Evolutionary conservation across 2,113 vertebrate species (phyloP), one percentile per base, ranked within the genome.

Genomic region (Micronycteris hirsuta): DNA sequence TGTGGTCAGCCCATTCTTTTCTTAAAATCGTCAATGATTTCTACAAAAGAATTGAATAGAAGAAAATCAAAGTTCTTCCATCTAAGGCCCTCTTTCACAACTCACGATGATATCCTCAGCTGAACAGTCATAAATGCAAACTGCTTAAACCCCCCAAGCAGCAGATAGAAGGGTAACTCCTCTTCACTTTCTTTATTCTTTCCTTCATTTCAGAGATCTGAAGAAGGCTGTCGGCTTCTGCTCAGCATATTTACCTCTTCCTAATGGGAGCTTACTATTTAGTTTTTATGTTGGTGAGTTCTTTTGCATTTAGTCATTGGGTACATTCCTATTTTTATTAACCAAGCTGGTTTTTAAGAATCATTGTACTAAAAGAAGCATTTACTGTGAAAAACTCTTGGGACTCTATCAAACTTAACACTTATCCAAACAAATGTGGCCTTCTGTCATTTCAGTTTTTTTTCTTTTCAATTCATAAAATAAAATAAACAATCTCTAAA

Each of bases 401-500:
- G 9, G n/a, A 82, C 1, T 70, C 19, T 38, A 81, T 22, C 24
- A 80, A 95, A 67, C 1, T 36, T 49, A 56, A 47, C 17, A 65
- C 26, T 95, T 92, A 68, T 71, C 81, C 36, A 91, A 93, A 86
- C 52, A 89, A 83, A 41, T 36, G 91, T 4, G 63, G 31, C 11
- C n/a, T 89, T 15, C 10, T 71, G 5, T 52, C 16, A 36, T 84
- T 70, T 92, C 73, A 70, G 5, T 31, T 43, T 78, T 71, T n/a
- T 83, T 63, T 61, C 26, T 82, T 82, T 43, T 54, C 38, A 45
- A 96, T 87, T 96, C 9, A 83, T 45, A 70, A 92, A 91, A 89
- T 63, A 78, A 92, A 92, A 82, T 49, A 91, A 93, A 74, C 7
- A 86, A 20, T 63, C 41, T 94, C 73, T 92, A 68, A 73, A 74